Evolutionary conservation across 1,140 invertebrate genomes (phyloP).

Genomic region (Anthonomus grandis): DNA sequence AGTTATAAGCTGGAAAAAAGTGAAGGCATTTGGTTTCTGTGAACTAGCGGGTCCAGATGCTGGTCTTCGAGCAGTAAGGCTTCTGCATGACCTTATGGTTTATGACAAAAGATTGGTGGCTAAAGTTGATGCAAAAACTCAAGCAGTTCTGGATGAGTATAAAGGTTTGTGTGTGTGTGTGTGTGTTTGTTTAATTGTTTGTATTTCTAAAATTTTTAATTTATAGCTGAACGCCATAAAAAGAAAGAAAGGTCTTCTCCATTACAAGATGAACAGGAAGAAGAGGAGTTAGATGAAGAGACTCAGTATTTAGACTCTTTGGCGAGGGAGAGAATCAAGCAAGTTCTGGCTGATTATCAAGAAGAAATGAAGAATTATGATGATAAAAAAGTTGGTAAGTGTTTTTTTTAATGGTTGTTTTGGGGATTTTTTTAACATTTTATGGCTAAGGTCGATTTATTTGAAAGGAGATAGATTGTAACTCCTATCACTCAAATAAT

Average conservation of each 20-base stretch:
- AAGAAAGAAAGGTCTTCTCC: conserved; percentile 55
- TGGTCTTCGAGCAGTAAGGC: conserved; percentile 86
- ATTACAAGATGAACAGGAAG: conserved; percentile 60
- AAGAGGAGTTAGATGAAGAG: conserved; percentile 78
- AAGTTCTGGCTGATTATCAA: conserved; percentile 78
- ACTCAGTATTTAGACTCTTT: conserved; percentile 70
- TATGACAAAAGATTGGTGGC: conserved; percentile 92
- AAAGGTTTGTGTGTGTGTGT: conserved; percentile 60
- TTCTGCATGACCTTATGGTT: conserved; percentile 92
- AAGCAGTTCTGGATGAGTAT: conserved; percentile 89
- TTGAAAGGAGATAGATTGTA: too few species aligned
- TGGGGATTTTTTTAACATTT: too few species aligned
- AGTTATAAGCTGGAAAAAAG: conserved; percentile 94
- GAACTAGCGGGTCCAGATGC: conserved; percentile 94
- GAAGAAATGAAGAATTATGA: conserved; percentile 72
- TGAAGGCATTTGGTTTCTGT: conserved; percentile 98
- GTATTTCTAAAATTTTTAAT: not conserved
- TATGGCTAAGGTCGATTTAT: too few species aligned
- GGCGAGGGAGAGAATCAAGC: conserved; percentile 70
- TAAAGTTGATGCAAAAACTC: conserved; percentile 97
- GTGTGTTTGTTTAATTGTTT: not conserved
- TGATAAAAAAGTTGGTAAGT: conserved; percentile 52
- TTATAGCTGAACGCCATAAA: conserved; percentile 57
- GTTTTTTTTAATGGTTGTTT: too few species aligned
- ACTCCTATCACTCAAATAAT: too few species aligned